Conservation (phyloP, 2,888 invertebrate species). For the Pemphredon lugubris region DNA sequence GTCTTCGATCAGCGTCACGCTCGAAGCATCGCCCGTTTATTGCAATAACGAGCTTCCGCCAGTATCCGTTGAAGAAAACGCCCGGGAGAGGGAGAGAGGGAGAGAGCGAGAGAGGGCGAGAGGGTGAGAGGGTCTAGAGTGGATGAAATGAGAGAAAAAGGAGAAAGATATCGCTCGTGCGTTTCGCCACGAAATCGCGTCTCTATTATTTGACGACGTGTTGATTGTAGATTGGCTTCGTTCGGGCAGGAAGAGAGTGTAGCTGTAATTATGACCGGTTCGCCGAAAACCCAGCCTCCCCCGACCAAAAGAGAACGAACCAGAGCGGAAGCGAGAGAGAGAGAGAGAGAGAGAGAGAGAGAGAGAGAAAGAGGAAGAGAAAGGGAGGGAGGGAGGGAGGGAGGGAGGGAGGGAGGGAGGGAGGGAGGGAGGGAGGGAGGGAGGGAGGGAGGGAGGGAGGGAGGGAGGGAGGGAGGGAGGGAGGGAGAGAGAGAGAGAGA, state of each 20-base stretch:
- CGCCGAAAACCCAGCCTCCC: neutral
- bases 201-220: conserved; percentile 64
- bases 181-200: conserved; percentile 55
- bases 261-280: conserved; percentile 65
- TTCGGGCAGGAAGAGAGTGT: conserved; percentile 63
- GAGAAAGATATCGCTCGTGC: conserved; percentile 13
- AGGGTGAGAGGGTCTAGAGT: too few species aligned
- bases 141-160: conserved; percentile 3
- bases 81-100: conserved; percentile 1
- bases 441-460: too few species aligned
- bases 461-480: too few species aligned
- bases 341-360: conserved; percentile 8
- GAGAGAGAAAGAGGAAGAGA: too few species aligned
- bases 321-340: too few species aligned
- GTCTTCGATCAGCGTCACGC: conserved; percentile 48
- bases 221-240: conserved; percentile 72
- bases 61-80: conserved; percentile 12
- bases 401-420: too few species aligned
- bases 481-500: too few species aligned
- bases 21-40: conserved; percentile 25
- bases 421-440: too few species aligned
- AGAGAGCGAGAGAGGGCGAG: neutral
- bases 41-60: conserved; percentile 39
- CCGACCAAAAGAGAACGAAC: neutral
- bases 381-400: too few species aligned